A percentile compares a stretch with the other conserved stretches of the same genome.
Evolutionary conservation across 92 coral and sea anemone species (phyloP).

Genomic region (Phenganax subtilis): DNA sequence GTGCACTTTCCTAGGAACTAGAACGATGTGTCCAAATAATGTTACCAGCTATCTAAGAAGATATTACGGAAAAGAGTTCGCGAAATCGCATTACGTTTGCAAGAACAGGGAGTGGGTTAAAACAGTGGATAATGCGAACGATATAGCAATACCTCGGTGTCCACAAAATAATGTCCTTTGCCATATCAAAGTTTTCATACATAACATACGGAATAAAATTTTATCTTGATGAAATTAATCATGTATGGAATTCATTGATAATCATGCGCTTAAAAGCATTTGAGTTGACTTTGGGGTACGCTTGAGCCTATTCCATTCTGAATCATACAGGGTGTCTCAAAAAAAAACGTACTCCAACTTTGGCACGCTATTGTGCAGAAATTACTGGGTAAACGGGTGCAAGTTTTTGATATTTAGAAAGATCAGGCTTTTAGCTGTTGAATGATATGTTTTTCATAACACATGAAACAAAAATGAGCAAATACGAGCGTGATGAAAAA

Average conservation of each 20-base stretch:
- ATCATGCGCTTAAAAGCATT: background rate
- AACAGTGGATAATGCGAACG: background rate
- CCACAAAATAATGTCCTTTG: background rate
- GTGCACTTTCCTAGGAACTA: conserved; percentile 13
- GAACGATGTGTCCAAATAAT: conserved; percentile 14
- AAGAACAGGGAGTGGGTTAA: background rate
- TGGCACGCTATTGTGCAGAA: too few relatives aligned
- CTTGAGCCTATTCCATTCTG: too few relatives aligned
- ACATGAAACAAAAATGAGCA: too few relatives aligned
- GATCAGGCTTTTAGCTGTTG: too few relatives aligned
- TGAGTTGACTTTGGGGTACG: too few relatives aligned
- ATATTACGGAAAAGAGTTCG: conserved; percentile 11
- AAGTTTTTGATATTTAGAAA: too few relatives aligned
- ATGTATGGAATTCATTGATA: background rate
- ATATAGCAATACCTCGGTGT: background rate
- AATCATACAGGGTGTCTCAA: too few relatives aligned
- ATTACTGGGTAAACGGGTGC: too few relatives aligned
- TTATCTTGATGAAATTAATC: background rate
- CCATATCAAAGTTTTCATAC: background rate
- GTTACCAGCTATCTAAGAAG: background rate
- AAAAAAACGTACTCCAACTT: too few relatives aligned
- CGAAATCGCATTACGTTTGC: conserved; percentile 22
- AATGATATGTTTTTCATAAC: too few relatives aligned
- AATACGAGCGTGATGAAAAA: too few relatives aligned
- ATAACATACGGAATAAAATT: background rate